Base-by-base conservation (phyloP, 2,113 vertebrate species). In the Heterocephalus glaber region DNA sequence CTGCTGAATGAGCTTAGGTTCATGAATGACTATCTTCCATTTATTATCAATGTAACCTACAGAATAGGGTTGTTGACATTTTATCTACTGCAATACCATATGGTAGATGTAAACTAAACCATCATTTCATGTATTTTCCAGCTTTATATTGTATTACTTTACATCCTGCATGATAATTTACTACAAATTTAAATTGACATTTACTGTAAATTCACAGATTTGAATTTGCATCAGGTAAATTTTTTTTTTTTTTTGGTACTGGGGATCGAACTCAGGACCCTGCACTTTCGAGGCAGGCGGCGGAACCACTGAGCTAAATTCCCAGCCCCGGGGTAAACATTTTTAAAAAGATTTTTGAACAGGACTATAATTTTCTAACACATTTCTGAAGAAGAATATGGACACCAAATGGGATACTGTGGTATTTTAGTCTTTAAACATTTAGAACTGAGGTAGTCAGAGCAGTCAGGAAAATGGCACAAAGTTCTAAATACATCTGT, bases 131-230 rank as follows among this genome's bases (percentile, higher is more conserved):
- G 66, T 86, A 38, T 49, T 54, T 95, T 93, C 79, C 68, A 86
- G 61, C n/a, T 56, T 96, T 89, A 63, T 87, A 63, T 58, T 92
- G 41, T 44, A 72, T 85, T 91, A 44, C 82, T 95, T 95, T 35
- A 56, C 56, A 35, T 58, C 66, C 70, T 65, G 13, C 77, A 74
- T 88, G 92, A 90, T 83, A 97, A 95, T 94, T 92, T 86, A 77
- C 30, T 93, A 7, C 49, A 79, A 89, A 93, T 47, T 82, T 95
- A 91, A n/a, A 91, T 20, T 89, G 94, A 47, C 90, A 95, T 85
- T 96, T 94, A 90, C 65, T 91, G 38, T 90, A 96, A 97, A 97
- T 88, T 82, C 91, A 96, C 70, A 95, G 65, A 76, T 83, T 95
- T 90, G 26, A 94, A 96, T 92, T 95, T 94, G 70, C 60, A 94